phyloP scores from a whole-genome alignment of 2,888 invertebrate species.

The Lepetodrilus schrolli region DNA sequence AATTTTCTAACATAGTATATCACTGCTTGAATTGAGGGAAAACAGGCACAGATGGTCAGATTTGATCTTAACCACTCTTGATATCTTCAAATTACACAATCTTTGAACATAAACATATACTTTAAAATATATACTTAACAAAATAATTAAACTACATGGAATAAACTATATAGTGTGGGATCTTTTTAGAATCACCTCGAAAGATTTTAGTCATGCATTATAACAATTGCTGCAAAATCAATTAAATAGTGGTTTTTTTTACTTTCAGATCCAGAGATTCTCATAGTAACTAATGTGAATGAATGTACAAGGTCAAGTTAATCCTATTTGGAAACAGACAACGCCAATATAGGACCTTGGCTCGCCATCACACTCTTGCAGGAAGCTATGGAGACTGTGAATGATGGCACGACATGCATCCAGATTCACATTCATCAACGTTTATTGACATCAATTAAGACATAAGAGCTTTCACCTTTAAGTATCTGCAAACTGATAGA shows the following conservation, averaged over 20 bases:
- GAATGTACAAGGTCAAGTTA: conserved; percentile 7
- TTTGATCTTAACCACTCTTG: too few species aligned
- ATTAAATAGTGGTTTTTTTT: not conserved
- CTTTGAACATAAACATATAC: too few species aligned
- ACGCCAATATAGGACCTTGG: too few species aligned
- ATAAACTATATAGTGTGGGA: not conserved
- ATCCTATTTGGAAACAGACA: conserved; percentile 6
- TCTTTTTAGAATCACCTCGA: conserved; percentile 8
- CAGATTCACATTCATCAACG: conserved; percentile 11
- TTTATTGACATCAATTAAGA: conserved; percentile 26
- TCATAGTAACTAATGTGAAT: too few species aligned
- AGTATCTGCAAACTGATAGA: conserved; percentile 24
- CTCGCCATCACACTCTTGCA: too few species aligned
- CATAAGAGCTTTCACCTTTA: conserved; percentile 25
- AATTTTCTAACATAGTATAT: too few species aligned
- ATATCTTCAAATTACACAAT: too few species aligned
- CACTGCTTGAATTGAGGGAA: too few species aligned
- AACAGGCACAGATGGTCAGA: too few species aligned
- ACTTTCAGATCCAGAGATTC: not conserved
- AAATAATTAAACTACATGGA: too few species aligned
- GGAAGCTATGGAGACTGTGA: too few species aligned
- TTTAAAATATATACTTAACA: too few species aligned
- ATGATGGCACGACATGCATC: not conserved
- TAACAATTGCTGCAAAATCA: not conserved
- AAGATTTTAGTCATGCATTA: not conserved